Base-by-base conservation (phyloP, 1,140 invertebrate genomes). In the Elymnias hypermnestra region DNA sequence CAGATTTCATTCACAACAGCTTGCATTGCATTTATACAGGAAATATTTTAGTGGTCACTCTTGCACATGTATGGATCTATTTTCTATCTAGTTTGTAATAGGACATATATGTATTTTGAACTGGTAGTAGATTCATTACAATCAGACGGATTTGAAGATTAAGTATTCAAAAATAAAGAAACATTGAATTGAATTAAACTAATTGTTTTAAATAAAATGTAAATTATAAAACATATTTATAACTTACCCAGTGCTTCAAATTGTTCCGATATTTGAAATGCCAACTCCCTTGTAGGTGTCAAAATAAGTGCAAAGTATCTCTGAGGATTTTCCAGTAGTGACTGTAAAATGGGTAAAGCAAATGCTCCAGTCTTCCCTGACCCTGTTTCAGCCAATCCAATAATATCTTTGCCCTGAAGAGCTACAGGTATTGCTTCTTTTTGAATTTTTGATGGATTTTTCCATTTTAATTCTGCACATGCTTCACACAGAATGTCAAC, bases 351-450 rank as follows among this genome's bases (percentile, higher is more conserved):
- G 0, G 98, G 98, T 41, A 99, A 71, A 1, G 96, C 96, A 88
- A 99, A 99, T 0, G 98, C 96, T 18, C 94, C 98, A 1, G 98
- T 99, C 88, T 99, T 99, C 8, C 98, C 98, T 3, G 97, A 99
- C 4, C 98, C 97, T 2, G 98, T 99, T 88, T 99, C 97, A 1
- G 98, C 97, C 36, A 99, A 84, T 10, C 97, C 98, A 67, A 99
- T 98, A 0, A 99, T 90, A 87, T 99, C 98, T 86, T 94, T 94
- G 87, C 97, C 97, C 89, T 95, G 85, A 18, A 99, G 76, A 2
- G 96, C 94, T 8, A 97, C 72, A 5, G 98, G 97, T 70, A 99
- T 95, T 1, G 97, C 89, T 88, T 99, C 96, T 28, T 88, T 90
- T 79, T 99, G 98, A 70, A 99, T 99, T 86, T 96, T 96, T 4